Percentiles rank a stretch among this genome's conserved stretches.
Evolutionary conservation across 2,113 vertebrate species (phyloP).

Genomic region (Micromys minutus): DNA sequence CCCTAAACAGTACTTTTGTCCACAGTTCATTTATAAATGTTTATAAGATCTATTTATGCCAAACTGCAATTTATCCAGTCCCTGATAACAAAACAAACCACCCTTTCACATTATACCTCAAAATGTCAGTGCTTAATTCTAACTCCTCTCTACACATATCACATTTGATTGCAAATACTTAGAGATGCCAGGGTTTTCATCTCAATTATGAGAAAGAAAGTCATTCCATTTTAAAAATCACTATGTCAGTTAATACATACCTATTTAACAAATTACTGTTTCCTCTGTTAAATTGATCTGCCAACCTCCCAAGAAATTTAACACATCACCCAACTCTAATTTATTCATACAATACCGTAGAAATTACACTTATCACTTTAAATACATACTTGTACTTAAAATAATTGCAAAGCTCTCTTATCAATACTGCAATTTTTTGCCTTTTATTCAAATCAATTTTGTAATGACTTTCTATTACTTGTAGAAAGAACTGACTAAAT

Average conservation of each 20-base stretch:
- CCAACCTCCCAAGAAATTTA: conserved; percentile 30
- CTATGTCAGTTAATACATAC: neutral
- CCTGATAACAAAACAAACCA: conserved; percentile 67
- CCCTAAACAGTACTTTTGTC: conserved; percentile 69
- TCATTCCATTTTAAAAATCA: conserved; percentile 22
- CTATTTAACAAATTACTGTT: conserved; percentile 22
- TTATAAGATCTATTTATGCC: conserved; percentile 77
- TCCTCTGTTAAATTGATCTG: conserved; percentile 13
- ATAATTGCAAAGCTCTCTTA: neutral
- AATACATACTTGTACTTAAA: neutral
- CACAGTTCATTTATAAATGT: conserved; percentile 74
- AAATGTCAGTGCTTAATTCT: conserved; percentile 43
- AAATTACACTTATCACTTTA: conserved; percentile 12
- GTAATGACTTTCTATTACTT: neutral
- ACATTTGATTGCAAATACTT: conserved; percentile 33
- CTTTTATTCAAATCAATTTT: conserved; percentile 32
- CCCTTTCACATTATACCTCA: conserved; percentile 58
- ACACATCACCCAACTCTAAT: neutral
- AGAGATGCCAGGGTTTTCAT: neutral
- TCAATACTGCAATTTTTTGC: neutral
- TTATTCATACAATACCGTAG: neutral
- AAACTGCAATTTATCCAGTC: conserved; percentile 63
- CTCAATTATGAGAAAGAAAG: conserved; percentile 1
- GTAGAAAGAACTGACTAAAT: conserved; percentile 35
- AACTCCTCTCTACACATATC: conserved; percentile 45